These are phyloP conservation scores for Drosophila nigricruria DNA, from an alignment of 2,888 invertebrate species.

Conservation along the genomic window DNA sequence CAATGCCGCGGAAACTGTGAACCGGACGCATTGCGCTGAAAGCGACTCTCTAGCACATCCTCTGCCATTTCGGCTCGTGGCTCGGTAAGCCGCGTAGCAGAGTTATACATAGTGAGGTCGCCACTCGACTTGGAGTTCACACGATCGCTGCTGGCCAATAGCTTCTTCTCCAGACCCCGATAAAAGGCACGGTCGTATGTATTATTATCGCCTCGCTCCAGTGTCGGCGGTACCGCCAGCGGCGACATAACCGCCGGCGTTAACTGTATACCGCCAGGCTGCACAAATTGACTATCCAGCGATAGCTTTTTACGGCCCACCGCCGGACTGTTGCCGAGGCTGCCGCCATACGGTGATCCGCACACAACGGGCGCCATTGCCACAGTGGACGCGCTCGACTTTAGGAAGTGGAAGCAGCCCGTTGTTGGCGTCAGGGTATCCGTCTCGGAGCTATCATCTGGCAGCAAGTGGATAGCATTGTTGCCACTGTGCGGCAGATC, in stretches of 20 bases:
- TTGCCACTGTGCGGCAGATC: conserved; percentile 55
- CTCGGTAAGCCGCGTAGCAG: conserved; percentile 68
- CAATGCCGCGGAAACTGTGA: conserved; percentile 85
- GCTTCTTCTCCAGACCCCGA: conserved; percentile 78
- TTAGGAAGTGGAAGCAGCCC: conserved; percentile 82
- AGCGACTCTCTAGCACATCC: conserved; percentile 60
- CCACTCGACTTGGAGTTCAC: conserved; percentile 85
- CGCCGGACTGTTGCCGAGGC: conserved; percentile 81
- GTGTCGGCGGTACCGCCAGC: conserved; percentile 14
- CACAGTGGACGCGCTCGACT: conserved; percentile 32
- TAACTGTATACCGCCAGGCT: not conserved
- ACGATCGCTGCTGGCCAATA: conserved; percentile 81
- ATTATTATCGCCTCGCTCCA: conserved; percentile 72
- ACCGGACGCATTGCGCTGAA: conserved; percentile 84
- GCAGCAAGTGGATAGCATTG: conserved; percentile 30
- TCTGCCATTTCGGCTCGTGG: conserved; percentile 9
- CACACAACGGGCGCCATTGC: conserved; percentile 7
- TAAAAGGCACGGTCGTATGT: conserved; percentile 85
- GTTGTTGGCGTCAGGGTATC: conserved; percentile 72
- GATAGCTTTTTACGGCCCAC: conserved; percentile 84
- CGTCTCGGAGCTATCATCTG: conserved; percentile 72
- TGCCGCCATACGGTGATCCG: conserved; percentile 60
- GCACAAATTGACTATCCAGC: conserved; percentile 80
- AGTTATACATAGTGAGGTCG: conserved; percentile 84
- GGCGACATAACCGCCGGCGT: conserved; percentile 8